Base-by-base conservation (phyloP, 1,140 invertebrate genomes). In the Drosophila dunni region DNA sequence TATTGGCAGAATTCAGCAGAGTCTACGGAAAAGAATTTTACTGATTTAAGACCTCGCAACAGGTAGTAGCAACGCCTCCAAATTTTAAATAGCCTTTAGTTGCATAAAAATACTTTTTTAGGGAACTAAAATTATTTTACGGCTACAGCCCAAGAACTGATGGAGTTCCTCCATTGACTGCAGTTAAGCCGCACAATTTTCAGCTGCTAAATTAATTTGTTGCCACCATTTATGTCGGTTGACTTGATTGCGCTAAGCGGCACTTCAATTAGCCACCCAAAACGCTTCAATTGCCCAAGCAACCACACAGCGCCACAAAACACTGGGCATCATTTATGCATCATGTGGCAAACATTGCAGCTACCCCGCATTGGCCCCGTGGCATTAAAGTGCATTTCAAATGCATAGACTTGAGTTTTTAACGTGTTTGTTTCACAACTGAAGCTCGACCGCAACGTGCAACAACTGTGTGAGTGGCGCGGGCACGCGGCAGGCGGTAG, bases 261-360 rank as follows among this genome's bases (percentile, higher is more conserved):
- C 20, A 17, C n/a, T 54, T 70, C 67, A 70, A 70, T 70, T 70
- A 64, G 44, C 62, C 62, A 20, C 17, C 17, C 42, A 17, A 36
- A 36, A 10, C 36, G 48, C 42, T 48, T 38, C 51, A 57, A 20
- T 33, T 51, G 17, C 36, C 44, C 58, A 29, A 42, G 24, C 24
- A 54, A 46, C 44, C 2, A 15, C 42, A 48, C 48, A 56, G 40
- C 42, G 50, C 44, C 50, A 50, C 66, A 60, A 69, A 51, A 45
- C 51, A 45, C 42, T 45, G 68, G 29, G 53, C 45, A 65, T 71
- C 54, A 71, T 71, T 75, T 60, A 75, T 75, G 73, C 61, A 56
- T 29, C 24, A 7, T 17, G 33, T 38, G 48, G 34, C 50, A 53
- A 24, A 4, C 38, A 10, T 11, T 40, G 38, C 38, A 10, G 3